phyloP scores from a whole-genome alignment of 2,113 vertebrate genomes.

The Eclectus roratus region DNA sequence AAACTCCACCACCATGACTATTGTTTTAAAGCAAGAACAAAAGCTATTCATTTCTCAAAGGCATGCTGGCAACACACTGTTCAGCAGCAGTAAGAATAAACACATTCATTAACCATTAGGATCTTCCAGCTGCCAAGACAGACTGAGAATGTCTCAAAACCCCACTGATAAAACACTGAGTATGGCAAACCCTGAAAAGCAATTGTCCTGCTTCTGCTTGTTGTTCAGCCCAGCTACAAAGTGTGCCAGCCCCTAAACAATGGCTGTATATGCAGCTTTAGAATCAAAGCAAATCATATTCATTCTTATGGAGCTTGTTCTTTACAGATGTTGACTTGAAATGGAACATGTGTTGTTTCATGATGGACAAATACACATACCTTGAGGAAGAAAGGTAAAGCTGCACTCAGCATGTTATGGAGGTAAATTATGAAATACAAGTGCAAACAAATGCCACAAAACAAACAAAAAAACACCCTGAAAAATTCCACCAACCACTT shows the following conservation, averaged over 20 bases:
- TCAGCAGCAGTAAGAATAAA: slow-evolving; percentile 51
- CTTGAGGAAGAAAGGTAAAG: neutral
- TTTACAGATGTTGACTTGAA: neutral
- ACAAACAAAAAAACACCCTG: rapidly evolving
- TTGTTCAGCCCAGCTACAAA: slow-evolving; percentile 10
- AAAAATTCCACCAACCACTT: neutral
- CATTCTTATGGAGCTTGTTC: neutral
- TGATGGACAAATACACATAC: neutral
- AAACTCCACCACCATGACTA: neutral
- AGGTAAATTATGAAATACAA: neutral
- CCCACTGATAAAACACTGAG: neutral
- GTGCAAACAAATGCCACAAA: neutral
- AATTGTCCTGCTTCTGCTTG: neutral
- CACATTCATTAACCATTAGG: slow-evolving; percentile 32
- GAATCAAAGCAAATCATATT: neutral
- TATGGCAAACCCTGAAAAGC: neutral
- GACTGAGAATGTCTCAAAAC: neutral
- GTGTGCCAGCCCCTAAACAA: neutral
- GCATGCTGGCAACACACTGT: neutral
- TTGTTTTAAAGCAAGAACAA: slow-evolving; percentile 11
- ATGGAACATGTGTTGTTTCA: neutral
- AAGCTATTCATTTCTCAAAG: slow-evolving; percentile 29
- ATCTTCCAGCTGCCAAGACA: slow-evolving; percentile 34
- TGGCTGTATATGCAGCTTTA: neutral
- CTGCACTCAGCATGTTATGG: neutral